Evolutionary conservation across 2,888 invertebrate genomes (phyloP), one percentile per base, ranked within the genome.

Genomic region (Lasioglossum pauxillum): DNA sequence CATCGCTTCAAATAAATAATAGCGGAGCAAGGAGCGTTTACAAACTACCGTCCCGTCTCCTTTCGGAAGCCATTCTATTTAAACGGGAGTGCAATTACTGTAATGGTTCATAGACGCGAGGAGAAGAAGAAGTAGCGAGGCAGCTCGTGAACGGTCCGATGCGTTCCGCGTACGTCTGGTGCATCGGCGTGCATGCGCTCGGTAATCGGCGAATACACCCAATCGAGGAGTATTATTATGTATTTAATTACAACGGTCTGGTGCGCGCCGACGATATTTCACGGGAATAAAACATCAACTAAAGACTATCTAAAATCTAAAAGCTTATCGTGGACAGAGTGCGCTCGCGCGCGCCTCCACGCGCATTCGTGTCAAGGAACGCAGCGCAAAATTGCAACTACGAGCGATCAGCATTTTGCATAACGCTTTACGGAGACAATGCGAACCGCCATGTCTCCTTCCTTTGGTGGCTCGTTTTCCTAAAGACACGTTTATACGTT

Each of bases 321-420:
- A 86, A 76, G 76, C 72, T 75, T 53, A 77, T 89, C 71, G 80
- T 77, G 35, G 57, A n/a, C 60, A 2, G 27, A 78, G 78, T 57
- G 64, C 60, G 69, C 64, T 71, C 75, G 67, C 79, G 71, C 71
- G 67, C 79, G 74, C 84, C 80, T 83, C 82, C 74, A 67, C 76
- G 77, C 74, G 86, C 84, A 89, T 89, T 82, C 86, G 86, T 88
- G 88, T 88, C 88, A 88, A 88, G 88, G 88, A 88, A 89, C 87
- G 83, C 60, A 78, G 75, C 75, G 76, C 84, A 78, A 89, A 86
- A 89, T 84, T 78, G 86, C 89, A 71, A 73, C 76, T 74, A 83
- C 49, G 74, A 78, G 53, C 57, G 27, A 41, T 38, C 64, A 41
- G 44, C 75, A 69, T 44, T 84, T 83, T 78, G 84, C 84, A 83